Conservation (phyloP, 2,888 invertebrate genomes). For the Melipona bicolor region DNA sequence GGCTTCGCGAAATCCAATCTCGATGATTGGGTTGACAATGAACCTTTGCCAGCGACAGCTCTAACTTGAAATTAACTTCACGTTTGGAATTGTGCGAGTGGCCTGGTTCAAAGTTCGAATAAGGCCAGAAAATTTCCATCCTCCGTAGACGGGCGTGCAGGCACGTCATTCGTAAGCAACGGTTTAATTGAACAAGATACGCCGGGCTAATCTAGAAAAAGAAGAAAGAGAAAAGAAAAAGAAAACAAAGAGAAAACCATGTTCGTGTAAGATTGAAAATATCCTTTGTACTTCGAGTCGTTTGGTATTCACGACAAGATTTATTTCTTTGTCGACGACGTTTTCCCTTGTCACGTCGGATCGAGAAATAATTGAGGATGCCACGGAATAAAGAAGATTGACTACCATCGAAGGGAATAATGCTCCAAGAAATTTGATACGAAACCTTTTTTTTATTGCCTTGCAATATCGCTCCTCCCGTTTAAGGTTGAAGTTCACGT, state of each 20-base stretch:
- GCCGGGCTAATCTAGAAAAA: background rate
- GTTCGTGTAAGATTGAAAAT: background rate
- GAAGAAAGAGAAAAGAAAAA: background rate
- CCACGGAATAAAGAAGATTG: background rate
- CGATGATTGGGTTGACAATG: constrained; percentile 26
- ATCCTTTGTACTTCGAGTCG: background rate
- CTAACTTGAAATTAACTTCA: constrained; percentile 37
- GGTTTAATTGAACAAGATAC: background rate
- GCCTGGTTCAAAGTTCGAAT: background rate
- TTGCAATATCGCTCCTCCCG: background rate
- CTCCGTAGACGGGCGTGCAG: background rate
- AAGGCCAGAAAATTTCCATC: background rate
- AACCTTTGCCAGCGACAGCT: constrained; percentile 13
- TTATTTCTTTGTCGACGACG: background rate
- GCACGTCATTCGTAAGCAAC: background rate
- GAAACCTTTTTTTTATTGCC: background rate
- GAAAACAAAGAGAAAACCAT: background rate
- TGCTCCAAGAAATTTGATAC: constrained; percentile 11
- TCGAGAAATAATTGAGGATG: background rate
- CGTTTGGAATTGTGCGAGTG: background rate
- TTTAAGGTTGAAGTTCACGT: constrained; percentile 12
- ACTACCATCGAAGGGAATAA: background rate
- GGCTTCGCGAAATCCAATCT: constrained; percentile 33
- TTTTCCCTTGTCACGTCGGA: background rate
- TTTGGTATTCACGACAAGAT: background rate